phyloP scores from a whole-genome alignment of 1,140 invertebrate species.

The Diploscapter pachys region DNA sequence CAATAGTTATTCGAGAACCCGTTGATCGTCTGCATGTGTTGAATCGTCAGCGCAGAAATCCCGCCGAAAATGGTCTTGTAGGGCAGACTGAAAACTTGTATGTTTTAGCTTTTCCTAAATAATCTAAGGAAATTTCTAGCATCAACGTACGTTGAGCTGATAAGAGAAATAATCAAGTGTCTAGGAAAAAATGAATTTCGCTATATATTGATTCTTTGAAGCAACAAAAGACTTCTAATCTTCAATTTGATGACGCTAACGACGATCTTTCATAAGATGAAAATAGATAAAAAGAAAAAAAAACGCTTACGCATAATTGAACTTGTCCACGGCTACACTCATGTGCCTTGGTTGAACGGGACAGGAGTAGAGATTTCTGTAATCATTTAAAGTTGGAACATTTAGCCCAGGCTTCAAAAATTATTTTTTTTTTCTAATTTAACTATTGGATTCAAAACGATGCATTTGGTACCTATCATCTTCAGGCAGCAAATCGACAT shows the following conservation, averaged over 20 bases:
- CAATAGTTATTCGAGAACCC: conserved; percentile 87
- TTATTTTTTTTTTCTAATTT: no score
- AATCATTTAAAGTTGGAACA: conserved; percentile 47
- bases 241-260: no score
- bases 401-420: no score
- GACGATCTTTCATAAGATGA: background rate
- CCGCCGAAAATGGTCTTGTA: conserved; percentile 66
- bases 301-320: conserved; percentile 72
- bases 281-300: conserved; percentile 10
- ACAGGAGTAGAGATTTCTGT: conserved; percentile 86
- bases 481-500: conserved; percentile 83
- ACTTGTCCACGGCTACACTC: conserved; percentile 86
- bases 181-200: no score
- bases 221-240: no score
- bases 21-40: conserved; percentile 74
- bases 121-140: background rate
- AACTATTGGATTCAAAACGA: no score
- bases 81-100: conserved; percentile 44
- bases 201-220: no score
- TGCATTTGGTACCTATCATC: conserved; percentile 65
- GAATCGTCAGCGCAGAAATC: conserved; percentile 65
- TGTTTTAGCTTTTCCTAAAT: no score
- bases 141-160: background rate
- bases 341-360: conserved; percentile 76
- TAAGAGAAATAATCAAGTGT: no score